Evolutionary conservation across 1,140 invertebrate genomes (phyloP).

Genomic region (Drosophila pectinifera): DNA sequence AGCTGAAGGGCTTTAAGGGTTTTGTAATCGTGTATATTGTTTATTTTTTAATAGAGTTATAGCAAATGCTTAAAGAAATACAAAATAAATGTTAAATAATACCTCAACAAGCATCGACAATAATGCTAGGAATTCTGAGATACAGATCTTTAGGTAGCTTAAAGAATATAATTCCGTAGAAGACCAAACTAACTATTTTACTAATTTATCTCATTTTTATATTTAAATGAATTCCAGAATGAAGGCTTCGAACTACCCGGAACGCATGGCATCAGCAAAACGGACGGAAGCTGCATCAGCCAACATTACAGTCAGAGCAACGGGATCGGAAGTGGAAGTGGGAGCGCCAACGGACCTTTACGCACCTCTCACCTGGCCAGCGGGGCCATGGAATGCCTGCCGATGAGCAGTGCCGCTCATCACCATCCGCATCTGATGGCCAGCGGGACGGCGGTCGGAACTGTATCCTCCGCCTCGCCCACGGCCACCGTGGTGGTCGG

Average conservation of each 20-base stretch:
- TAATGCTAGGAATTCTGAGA: neutral
- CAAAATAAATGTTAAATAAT: neutral
- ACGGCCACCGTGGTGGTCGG: conserved; percentile 74
- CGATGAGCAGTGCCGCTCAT: conserved; percentile 63
- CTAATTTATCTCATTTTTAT: neutral
- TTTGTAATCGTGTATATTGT: too few relatives aligned
- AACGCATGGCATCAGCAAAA: conserved; percentile 75
- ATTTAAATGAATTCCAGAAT: conserved; percentile 78
- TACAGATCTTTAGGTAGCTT: neutral
- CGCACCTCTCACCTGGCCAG: conserved; percentile 60
- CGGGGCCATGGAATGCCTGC: conserved; percentile 77
- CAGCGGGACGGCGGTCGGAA: conserved; percentile 16
- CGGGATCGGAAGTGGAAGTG: conserved; percentile 28
- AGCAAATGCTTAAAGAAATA: neutral
- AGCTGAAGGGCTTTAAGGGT: too few relatives aligned
- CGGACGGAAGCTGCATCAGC: conserved; percentile 64
- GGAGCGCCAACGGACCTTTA: conserved; percentile 27
- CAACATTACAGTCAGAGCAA: conserved; percentile 39
- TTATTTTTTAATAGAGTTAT: neutral
- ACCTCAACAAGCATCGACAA: neutral
- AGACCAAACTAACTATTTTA: neutral
- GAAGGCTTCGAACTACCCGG: conserved; percentile 68
- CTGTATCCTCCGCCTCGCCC: conserved; percentile 48
- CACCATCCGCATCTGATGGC: conserved; percentile 72
- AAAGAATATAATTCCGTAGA: neutral